phyloP scores from a whole-genome alignment of 2,113 vertebrate species.

The Paracanthobrama guichenoti region DNA sequence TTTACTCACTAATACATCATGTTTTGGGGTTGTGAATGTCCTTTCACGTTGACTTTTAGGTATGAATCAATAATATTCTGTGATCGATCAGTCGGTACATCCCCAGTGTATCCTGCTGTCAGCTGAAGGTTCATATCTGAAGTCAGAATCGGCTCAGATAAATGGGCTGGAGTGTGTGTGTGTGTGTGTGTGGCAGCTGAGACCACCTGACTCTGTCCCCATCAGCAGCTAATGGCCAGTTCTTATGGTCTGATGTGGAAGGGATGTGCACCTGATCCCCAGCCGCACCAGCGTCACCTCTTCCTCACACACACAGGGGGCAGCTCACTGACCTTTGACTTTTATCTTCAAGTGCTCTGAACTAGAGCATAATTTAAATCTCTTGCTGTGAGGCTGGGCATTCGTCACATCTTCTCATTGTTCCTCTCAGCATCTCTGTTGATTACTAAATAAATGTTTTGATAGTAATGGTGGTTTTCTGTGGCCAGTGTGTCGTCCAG shows the following conservation, averaged over 20 bases:
- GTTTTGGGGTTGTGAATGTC: too few relatives aligned
- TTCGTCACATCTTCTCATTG: neutral
- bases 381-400: neutral
- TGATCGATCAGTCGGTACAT: neutral
- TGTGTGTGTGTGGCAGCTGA: neutral
- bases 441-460: neutral
- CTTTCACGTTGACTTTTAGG: too few relatives aligned
- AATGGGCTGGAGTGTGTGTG: neutral
- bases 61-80: too few relatives aligned
- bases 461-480: neutral
- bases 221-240: slow-evolving; percentile 10
- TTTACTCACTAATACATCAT: neutral
- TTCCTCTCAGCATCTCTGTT: neutral
- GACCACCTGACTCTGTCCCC: neutral
- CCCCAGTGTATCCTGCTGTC: neutral
- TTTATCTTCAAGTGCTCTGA: neutral
- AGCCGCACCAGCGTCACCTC: neutral
- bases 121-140: neutral
- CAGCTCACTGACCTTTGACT: slow-evolving; percentile 2
- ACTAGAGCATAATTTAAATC: neutral
- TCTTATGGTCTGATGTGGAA: neutral
- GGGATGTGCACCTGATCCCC: slow-evolving; percentile 11
- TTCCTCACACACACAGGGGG: neutral
- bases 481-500: too few relatives aligned
- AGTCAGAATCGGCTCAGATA: neutral